Evolutionary conservation across 2,113 vertebrate genomes (phyloP).

Genomic region (Ammospiza caudacuta): DNA sequence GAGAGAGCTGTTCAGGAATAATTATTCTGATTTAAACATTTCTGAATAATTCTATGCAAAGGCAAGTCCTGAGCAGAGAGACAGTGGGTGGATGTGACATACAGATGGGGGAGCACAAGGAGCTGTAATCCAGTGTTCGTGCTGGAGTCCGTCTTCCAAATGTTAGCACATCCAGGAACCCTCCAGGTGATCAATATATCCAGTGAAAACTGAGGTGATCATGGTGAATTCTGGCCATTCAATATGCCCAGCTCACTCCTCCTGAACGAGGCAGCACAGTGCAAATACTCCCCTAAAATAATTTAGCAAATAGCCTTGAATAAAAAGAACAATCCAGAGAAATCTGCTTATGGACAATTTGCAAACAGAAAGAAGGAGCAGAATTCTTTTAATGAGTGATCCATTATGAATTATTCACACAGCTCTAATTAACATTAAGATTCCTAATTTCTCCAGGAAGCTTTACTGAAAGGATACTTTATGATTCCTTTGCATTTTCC

Average conservation of each 20-base stretch:
- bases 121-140: background rate
- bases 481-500: background rate
- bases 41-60: slow-evolving; percentile 44
- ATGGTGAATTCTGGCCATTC: background rate
- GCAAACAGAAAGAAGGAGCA: slow-evolving; percentile 19
- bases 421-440: slow-evolving; percentile 44
- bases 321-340: slow-evolving; percentile 2
- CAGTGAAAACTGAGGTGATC: background rate
- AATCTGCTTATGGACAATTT: slow-evolving; percentile 60
- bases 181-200: background rate
- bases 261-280: background rate
- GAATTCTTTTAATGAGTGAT: slow-evolving; percentile 1
- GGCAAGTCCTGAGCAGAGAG: slow-evolving; percentile 9
- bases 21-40: slow-evolving; percentile 67
- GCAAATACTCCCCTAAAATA: background rate
- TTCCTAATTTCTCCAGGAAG: slow-evolving; percentile 25
- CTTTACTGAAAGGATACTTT: background rate
- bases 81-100: background rate
- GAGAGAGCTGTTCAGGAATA: slow-evolving; percentile 57
- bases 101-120: slow-evolving; percentile 18
- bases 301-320: slow-evolving; percentile 36
- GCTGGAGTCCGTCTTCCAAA: background rate
- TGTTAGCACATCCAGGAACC: background rate
- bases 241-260: background rate
- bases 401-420: slow-evolving; percentile 53